phyloP scores from a whole-genome alignment of 2,888 invertebrate species.

The Mongoloraphidia duomilia region DNA sequence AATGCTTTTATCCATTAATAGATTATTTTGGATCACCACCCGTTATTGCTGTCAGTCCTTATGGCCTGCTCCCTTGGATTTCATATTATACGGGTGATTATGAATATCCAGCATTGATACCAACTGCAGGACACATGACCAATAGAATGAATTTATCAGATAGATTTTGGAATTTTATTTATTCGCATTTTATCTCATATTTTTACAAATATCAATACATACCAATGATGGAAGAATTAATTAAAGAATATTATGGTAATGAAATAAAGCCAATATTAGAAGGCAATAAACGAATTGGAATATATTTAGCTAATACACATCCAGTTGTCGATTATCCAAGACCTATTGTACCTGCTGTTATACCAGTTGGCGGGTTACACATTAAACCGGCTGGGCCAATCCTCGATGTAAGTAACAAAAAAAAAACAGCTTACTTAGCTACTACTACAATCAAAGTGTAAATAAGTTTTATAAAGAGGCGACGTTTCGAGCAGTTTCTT shows the following conservation, averaged over 20 bases:
- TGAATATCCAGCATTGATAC: neutral
- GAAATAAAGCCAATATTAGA: slow-evolving; percentile 11
- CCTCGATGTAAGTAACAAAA: slow-evolving; percentile 16
- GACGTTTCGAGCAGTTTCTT: too few species aligned
- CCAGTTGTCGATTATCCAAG: slow-evolving; percentile 22
- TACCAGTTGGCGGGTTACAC: slow-evolving; percentile 22
- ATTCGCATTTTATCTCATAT: too few species aligned
- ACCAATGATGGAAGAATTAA: neutral
- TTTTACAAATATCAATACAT: too few species aligned
- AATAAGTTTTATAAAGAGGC: too few species aligned
- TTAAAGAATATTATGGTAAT: neutral
- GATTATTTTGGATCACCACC: neutral
- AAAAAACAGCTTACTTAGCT: too few species aligned
- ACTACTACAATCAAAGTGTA: too few species aligned
- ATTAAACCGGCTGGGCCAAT: slow-evolving; percentile 19
- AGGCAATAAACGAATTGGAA: slow-evolving; percentile 20
- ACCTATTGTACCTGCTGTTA: slow-evolving; percentile 22
- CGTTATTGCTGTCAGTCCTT: neutral
- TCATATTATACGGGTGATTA: neutral
- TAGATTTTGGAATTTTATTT: slow-evolving; percentile 1
- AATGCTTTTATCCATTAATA: slow-evolving; percentile 2
- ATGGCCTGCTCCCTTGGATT: neutral
- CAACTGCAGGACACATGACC: neutral
- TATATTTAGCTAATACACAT: slow-evolving; percentile 24
- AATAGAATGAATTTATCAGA: slow-evolving; percentile 1